Conservation (phyloP, 1,140 invertebrate species). For the Brachionus manjavacas region DNA sequence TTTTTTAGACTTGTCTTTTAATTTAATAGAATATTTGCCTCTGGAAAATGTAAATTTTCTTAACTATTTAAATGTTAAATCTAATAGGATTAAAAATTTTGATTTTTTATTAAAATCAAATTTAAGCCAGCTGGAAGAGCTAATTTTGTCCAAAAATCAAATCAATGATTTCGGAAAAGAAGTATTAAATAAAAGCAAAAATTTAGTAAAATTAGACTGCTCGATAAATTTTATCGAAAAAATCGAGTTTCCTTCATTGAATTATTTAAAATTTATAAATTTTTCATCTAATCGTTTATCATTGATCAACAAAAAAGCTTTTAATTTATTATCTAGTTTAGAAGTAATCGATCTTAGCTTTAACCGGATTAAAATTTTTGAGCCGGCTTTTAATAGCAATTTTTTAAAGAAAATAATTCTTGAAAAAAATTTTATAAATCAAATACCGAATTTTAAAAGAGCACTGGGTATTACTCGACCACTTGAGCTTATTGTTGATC, state of each 20-base stretch:
- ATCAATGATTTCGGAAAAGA: neutral
- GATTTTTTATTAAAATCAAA: neutral
- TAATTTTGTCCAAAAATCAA: neutral
- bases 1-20: neutral
- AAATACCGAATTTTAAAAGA: neutral
- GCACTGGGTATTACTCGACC: neutral
- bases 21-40: neutral
- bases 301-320: neutral
- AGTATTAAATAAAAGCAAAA: neutral
- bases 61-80: neutral
- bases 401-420: neutral
- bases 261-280: neutral
- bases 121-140: neutral
- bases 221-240: neutral
- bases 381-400: neutral
- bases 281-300: neutral
- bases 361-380: neutral
- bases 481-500: neutral
- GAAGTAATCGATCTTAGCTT: neutral
- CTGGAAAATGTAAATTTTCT: neutral
- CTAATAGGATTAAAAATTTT: neutral
- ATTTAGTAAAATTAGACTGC: neutral
- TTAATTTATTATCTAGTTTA: neutral
- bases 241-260: neutral
- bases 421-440: neutral